Evolutionary conservation across 2,797 vertebrate genomes (phyloP).

Genomic region (Phoebastria nigripes): DNA sequence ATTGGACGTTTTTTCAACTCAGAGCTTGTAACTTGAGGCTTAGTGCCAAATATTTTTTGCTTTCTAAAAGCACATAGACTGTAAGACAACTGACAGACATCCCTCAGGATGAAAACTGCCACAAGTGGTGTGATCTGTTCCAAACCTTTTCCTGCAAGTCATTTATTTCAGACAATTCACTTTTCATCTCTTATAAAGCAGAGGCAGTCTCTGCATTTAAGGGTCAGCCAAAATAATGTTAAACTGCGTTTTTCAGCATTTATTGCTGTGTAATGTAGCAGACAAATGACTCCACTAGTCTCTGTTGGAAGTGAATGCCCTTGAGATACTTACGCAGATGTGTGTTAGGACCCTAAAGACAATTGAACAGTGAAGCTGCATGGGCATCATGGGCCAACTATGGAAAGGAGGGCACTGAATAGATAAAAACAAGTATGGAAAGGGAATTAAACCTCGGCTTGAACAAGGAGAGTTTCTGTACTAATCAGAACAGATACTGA

Average conservation of each 20-base stretch:
- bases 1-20: not conserved
- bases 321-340: not conserved
- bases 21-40: not conserved
- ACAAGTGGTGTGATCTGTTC: not conserved
- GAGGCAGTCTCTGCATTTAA: not conserved
- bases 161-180: conserved; percentile 12
- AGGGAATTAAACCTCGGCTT: not conserved
- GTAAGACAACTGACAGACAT: not conserved
- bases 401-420: not conserved
- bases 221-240: conserved; percentile 4
- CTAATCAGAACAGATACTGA: not conserved
- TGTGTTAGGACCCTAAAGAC: not conserved
- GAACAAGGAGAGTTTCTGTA: not conserved
- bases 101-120: conserved; percentile 3
- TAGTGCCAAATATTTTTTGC: not conserved
- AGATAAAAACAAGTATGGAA: not conserved
- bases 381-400: not conserved
- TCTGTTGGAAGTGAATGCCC: not conserved
- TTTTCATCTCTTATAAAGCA: conserved; percentile 9
- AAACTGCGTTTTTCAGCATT: not conserved
- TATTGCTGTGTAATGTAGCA: not conserved
- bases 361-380: not conserved
- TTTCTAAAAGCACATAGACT: not conserved
- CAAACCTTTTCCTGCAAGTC: conserved; percentile 5
- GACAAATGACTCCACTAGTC: not conserved